Percentiles rank a stretch among this genome's conserved stretches.
phyloP scores from a whole-genome alignment of 2,797 vertebrate genomes.

The Melanotaenia trifasciata region DNA sequence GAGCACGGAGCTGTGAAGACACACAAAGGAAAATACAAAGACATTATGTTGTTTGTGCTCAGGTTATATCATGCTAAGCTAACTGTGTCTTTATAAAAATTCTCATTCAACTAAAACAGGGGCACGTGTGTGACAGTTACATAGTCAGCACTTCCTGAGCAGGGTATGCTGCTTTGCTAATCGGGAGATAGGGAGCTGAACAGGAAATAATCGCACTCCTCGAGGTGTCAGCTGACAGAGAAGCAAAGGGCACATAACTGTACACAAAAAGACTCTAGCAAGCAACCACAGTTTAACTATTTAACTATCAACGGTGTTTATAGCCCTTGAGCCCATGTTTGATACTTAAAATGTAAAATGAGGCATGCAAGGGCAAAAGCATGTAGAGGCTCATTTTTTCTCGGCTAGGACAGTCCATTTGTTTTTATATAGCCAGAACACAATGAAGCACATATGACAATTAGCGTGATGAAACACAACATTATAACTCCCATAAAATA shows the following conservation, averaged over 20 bases:
- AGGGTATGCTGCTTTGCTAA: conserved; percentile 50
- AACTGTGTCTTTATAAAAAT: too few species aligned
- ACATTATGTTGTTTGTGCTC: too few species aligned
- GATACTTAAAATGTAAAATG: neutral
- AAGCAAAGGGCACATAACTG: conserved; percentile 48
- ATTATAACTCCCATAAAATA: neutral
- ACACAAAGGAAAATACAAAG: conserved; percentile 17
- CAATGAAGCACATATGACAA: too few species aligned
- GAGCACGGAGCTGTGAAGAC: conserved; percentile 90
- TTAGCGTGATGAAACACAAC: neutral
- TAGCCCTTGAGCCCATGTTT: neutral
- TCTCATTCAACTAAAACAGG: neutral
- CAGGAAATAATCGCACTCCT: conserved; percentile 58
- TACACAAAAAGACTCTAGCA: conserved; percentile 14
- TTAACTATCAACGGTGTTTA: conserved; percentile 4
- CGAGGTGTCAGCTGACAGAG: conserved; percentile 73
- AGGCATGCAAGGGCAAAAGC: neutral
- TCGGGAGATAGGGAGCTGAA: conserved; percentile 45
- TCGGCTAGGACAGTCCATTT: neutral
- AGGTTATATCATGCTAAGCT: too few species aligned
- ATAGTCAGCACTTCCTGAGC: conserved; percentile 71
- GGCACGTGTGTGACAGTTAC: conserved; percentile 32
- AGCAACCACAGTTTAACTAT: conserved; percentile 24
- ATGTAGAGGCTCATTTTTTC: neutral
- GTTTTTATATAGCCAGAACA: too few species aligned